Percentiles rank a stretch among this genome's conserved stretches.
These are phyloP conservation scores for Neoniphon sammara DNA, from an alignment of 2,797 vertebrate genomes.

Conservation along the genomic window DNA sequence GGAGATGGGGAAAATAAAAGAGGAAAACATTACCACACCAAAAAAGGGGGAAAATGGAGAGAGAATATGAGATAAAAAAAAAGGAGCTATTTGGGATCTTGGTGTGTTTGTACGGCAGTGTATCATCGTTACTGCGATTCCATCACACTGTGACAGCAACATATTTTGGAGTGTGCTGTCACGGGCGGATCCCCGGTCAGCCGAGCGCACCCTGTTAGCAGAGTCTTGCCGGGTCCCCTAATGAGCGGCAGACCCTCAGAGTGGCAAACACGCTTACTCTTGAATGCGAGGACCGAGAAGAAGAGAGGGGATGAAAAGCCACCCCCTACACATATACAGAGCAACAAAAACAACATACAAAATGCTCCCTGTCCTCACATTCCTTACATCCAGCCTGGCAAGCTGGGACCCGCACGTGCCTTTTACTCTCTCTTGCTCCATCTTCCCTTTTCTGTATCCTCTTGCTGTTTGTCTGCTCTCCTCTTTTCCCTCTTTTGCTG, in stretches of 20 bases:
- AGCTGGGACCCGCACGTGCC: not conserved
- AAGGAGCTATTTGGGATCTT: slow-evolving; percentile 40
- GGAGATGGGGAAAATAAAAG: slow-evolving; percentile 42
- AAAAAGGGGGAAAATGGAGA: slow-evolving; percentile 5
- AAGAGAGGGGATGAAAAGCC: slow-evolving; percentile 41
- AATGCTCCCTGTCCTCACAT: slow-evolving; percentile 11
- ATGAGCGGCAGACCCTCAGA: slow-evolving; percentile 72
- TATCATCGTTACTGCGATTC: slow-evolving; percentile 78
- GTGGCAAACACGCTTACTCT: slow-evolving; percentile 50
- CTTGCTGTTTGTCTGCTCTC: slow-evolving; percentile 10
- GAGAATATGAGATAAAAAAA: slow-evolving; percentile 27
- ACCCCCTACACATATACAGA: slow-evolving; percentile 10
- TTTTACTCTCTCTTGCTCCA: not conserved
- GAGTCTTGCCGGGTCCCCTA: slow-evolving; percentile 64
- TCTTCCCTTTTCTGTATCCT: slow-evolving; percentile 9
- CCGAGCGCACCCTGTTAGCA: slow-evolving; percentile 54
- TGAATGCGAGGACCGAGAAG: slow-evolving; percentile 43
- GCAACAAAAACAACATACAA: slow-evolving; percentile 15
- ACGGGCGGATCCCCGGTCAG: slow-evolving; percentile 59
- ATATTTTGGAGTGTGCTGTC: slow-evolving; percentile 65
- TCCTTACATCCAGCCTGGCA: slow-evolving; percentile 4
- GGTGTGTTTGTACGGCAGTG: slow-evolving; percentile 18
- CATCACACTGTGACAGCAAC: slow-evolving; percentile 76
- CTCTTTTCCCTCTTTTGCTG: slow-evolving; percentile 8
- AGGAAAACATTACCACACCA: slow-evolving; percentile 45